These are phyloP conservation scores for Noctua janthina DNA, from an alignment of 2,888 invertebrate genomes.

Conservation along the genomic window DNA sequence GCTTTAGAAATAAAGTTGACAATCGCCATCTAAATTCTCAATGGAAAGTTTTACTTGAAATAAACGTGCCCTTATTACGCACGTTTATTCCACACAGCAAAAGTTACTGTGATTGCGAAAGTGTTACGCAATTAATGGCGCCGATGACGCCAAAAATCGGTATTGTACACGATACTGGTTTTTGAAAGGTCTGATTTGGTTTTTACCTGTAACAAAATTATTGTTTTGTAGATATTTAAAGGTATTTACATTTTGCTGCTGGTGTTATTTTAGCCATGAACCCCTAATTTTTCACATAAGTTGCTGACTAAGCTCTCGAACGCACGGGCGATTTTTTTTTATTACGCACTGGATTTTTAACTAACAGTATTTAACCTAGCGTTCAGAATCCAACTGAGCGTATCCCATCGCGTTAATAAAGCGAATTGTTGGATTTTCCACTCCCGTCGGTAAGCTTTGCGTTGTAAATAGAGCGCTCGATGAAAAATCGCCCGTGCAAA, in stretches of 20 bases:
- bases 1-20: constrained; percentile 1
- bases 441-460: neutral
- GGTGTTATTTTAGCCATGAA: neutral
- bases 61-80: neutral
- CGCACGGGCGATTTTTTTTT: neutral
- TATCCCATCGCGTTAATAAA: neutral
- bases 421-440: neutral
- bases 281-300: neutral
- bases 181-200: neutral
- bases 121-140: neutral
- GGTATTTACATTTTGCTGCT: neutral
- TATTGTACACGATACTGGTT: neutral
- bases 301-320: no score
- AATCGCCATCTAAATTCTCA: neutral
- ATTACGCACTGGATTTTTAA: neutral
- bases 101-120: neutral
- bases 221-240: neutral
- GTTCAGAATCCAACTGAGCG: neutral
- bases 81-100: neutral
- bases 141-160: neutral
- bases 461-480: neutral
- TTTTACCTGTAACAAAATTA: neutral
- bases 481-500: neutral
- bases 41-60: neutral
- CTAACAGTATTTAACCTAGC: neutral